phyloP scores from a whole-genome alignment of 2,888 invertebrate genomes.

The Melinaea marsaeus region DNA sequence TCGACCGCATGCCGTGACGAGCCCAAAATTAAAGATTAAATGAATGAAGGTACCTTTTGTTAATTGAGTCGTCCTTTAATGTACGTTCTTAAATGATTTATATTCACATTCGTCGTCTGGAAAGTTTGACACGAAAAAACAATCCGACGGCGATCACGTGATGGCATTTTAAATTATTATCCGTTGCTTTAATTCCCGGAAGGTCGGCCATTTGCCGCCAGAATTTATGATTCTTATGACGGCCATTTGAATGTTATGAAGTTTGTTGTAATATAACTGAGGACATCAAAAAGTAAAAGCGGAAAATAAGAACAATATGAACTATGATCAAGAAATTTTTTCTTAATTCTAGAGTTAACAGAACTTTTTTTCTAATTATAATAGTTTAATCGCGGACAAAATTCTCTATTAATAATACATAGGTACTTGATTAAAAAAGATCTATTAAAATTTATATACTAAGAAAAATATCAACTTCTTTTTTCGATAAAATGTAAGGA shows the following conservation, averaged over 20 bases:
- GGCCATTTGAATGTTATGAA: slow-evolving; percentile 14
- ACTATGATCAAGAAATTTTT: not conserved
- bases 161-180: not conserved
- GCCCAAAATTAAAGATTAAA: slow-evolving; percentile 11
- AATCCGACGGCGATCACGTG: not conserved
- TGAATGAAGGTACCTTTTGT: slow-evolving; percentile 5
- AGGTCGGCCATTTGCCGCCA: slow-evolving; percentile 14
- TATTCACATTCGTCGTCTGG: not conserved
- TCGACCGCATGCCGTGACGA: slow-evolving; percentile 55
- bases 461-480: no score
- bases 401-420: no score
- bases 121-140: slow-evolving; percentile 2
- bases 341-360: no score
- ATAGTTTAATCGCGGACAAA: no score
- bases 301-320: not conserved
- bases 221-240: slow-evolving; percentile 23
- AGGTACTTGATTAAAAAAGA: no score
- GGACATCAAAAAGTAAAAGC: not conserved
- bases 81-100: not conserved
- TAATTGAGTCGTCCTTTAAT: not conserved
- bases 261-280: not conserved
- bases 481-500: no score
- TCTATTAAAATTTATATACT: no score
- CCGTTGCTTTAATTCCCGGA: slow-evolving; percentile 18
- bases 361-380: no score